Percentiles rank a stretch among this genome's conserved stretches.
Conservation (phyloP, 2,113 vertebrate species). For the Chloebia gouldiae region DNA sequence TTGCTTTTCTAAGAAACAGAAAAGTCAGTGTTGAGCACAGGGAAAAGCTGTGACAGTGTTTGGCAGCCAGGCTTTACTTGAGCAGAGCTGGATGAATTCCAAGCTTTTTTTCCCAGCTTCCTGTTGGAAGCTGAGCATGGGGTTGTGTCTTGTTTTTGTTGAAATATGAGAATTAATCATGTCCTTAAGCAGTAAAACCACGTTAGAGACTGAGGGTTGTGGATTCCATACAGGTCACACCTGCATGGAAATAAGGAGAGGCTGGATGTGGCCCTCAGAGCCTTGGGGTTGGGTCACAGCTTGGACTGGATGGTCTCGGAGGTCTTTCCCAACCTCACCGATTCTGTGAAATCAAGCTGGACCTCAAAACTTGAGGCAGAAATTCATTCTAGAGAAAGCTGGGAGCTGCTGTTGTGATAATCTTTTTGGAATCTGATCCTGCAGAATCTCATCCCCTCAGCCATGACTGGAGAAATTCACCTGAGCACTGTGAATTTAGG, state of each 20-base stretch:
- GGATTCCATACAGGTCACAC: not conserved
- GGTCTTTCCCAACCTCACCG: not conserved
- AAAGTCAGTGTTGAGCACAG: fast-evolving
- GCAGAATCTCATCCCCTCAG: not conserved
- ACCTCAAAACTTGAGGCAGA: not conserved
- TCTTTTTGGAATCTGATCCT: not conserved
- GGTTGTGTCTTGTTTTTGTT: not conserved
- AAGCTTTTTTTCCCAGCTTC: not conserved
- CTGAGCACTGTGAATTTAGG: not conserved
- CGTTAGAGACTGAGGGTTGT: fast-evolving
- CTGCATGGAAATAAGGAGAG: not conserved
- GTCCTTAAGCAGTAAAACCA: not conserved
- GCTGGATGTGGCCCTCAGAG: not conserved
- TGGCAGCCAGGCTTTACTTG: not conserved
- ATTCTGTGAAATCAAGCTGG: not conserved
- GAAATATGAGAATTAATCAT: not conserved
- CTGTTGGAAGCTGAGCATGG: not conserved
- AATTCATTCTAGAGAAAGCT: not conserved
- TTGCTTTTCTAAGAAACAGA: not conserved
- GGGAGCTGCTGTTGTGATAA: not conserved
- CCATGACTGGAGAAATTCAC: fast-evolving
- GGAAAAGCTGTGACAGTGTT: not conserved
- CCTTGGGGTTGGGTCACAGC: not conserved
- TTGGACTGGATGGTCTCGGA: not conserved
- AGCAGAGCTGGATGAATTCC: not conserved